phyloP scores from a whole-genome alignment of 2,888 invertebrate genomes.

The Drosophila testacea region DNA sequence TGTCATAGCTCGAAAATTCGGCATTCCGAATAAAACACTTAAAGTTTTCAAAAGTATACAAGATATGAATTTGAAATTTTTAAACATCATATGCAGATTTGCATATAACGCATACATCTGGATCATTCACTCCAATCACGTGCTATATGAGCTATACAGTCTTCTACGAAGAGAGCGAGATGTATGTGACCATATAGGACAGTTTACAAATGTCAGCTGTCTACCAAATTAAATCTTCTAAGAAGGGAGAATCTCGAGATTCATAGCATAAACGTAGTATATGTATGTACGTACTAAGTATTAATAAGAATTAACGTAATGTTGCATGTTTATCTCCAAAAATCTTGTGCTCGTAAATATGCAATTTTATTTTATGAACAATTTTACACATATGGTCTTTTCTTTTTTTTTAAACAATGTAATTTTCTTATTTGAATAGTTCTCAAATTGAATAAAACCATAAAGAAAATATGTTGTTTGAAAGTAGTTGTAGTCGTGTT shows the following conservation, averaged over 20 bases:
- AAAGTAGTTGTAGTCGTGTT: background rate
- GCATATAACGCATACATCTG: too few relatives aligned
- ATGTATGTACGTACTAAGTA: background rate
- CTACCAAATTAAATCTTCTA: background rate
- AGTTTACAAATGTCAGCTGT: too few relatives aligned
- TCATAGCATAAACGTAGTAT: conserved; percentile 22
- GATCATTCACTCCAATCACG: too few relatives aligned
- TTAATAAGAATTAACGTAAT: conserved; percentile 2
- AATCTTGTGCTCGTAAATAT: background rate
- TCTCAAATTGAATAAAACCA: background rate
- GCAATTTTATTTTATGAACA: background rate
- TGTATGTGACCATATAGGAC: too few relatives aligned
- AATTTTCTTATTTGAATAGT: background rate
- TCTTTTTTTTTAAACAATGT: background rate
- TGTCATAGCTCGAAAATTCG: too few relatives aligned
- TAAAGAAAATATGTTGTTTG: background rate
- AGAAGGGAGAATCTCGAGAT: background rate
- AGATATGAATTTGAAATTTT: too few relatives aligned
- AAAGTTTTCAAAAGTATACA: too few relatives aligned
- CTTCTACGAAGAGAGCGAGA: too few relatives aligned
- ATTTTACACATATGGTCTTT: background rate
- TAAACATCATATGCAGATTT: too few relatives aligned
- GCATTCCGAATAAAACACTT: background rate
- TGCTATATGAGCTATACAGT: too few relatives aligned
- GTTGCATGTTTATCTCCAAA: conserved; percentile 14